Conservation (phyloP, 2,888 invertebrate species). For the Dichetophora obliterata region DNA sequence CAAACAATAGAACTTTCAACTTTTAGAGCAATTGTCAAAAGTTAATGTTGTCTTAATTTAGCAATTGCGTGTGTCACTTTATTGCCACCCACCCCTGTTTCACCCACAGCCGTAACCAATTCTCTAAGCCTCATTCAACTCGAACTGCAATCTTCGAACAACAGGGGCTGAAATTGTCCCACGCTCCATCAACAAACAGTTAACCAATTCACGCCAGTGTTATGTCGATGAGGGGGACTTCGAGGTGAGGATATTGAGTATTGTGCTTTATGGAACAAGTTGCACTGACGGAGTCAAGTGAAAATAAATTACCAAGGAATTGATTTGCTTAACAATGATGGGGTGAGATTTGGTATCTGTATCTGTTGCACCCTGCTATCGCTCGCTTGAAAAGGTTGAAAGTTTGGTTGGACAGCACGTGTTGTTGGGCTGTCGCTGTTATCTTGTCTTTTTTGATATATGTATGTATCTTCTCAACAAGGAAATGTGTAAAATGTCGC, state of each 20-base stretch:
- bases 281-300: constrained; percentile 26
- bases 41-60: constrained; percentile 35
- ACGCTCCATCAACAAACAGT: constrained; percentile 24
- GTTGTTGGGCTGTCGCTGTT: neutral
- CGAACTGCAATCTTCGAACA: neutral
- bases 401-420: neutral
- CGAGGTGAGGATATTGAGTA: neutral
- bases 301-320: constrained; percentile 21
- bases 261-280: constrained; percentile 18
- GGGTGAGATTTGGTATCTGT: neutral
- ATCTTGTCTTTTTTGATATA: constrained; percentile 13
- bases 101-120: neutral
- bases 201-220: neutral
- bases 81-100: neutral
- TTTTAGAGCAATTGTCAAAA: constrained; percentile 23
- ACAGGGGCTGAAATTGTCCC: constrained; percentile 21
- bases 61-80: constrained; percentile 23
- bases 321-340: neutral
- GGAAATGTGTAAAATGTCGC: neutral
- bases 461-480: neutral
- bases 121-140: neutral
- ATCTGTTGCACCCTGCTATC: neutral
- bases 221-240: neutral
- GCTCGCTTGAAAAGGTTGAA: neutral
- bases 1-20: constrained; percentile 8